These are phyloP conservation scores for Tethya wilhelma DNA, from an alignment of 37 sponge, comb jelly and placozoan genomes.

Conservation along the genomic window DNA sequence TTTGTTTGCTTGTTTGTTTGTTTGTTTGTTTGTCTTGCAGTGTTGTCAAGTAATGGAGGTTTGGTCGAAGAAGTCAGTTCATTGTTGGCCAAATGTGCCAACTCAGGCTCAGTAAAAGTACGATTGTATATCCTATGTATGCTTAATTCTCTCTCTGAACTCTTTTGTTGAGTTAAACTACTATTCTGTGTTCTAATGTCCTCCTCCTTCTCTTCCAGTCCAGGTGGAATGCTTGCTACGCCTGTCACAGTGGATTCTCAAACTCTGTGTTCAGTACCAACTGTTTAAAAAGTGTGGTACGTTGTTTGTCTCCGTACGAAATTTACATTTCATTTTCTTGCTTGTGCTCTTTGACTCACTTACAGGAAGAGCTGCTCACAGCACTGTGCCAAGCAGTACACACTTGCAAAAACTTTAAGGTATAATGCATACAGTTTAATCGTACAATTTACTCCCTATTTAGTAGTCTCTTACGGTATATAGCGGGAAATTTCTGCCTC, in stretches of 20 bases:
- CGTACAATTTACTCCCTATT: not conserved
- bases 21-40: not conserved
- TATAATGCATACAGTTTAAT: not conserved
- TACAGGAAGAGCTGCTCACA: slow-evolving; percentile 23
- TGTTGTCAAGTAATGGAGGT: not conserved
- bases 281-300: slow-evolving; percentile 14
- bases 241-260: slow-evolving; percentile 52
- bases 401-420: slow-evolving; percentile 62
- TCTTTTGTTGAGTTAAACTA: not conserved
- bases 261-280: slow-evolving; percentile 25
- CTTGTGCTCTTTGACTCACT: not conserved
- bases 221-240: slow-evolving; percentile 80
- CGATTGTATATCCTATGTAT: not conserved
- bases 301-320: not conserved
- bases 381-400: slow-evolving; percentile 48
- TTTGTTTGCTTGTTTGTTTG: not conserved
- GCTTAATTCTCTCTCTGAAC: too few species aligned
- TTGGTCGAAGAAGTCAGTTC: slow-evolving; percentile 3
- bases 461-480: too few species aligned
- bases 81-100: slow-evolving; percentile 15
- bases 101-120: slow-evolving; percentile 48
- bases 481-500: too few species aligned
- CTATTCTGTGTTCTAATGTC: not conserved
- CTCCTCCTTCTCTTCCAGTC: slow-evolving; percentile 9
- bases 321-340: not conserved